Percentiles rank a stretch among this genome's conserved stretches.
Conservation (phyloP, 2,797 vertebrate genomes). For the Morus bassanus region DNA sequence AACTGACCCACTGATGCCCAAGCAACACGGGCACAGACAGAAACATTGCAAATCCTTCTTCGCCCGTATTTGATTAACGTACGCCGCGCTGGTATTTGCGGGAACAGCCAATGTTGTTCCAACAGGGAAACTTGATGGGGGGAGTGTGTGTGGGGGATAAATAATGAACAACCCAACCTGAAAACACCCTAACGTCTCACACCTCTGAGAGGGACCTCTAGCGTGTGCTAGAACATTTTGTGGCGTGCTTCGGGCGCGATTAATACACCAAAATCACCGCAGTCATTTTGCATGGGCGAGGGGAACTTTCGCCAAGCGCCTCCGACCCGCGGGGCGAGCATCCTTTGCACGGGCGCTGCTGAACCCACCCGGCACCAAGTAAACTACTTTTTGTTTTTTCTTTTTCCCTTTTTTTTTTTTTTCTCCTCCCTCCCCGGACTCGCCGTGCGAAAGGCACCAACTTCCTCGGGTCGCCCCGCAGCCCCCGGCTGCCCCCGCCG, state of each 20-base stretch:
- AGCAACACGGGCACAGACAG: neutral
- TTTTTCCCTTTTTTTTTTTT: no score
- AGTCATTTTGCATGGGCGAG: conserved; percentile 62
- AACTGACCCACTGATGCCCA: neutral
- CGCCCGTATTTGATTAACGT: neutral
- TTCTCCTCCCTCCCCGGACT: neutral
- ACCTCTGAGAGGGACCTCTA: conserved; percentile 81
- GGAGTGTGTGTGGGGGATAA: no score
- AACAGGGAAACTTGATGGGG: neutral
- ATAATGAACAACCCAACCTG: neutral
- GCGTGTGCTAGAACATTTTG: conserved; percentile 67
- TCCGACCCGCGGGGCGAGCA: conserved; percentile 27
- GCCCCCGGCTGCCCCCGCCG: neutral
- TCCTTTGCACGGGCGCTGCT: conserved; percentile 9
- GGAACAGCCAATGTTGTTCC: neutral
- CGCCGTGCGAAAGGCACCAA: neutral
- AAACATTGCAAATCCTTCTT: neutral
- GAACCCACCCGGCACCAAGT: neutral
- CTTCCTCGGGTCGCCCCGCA: neutral
- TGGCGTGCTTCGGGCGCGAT: conserved; percentile 61
- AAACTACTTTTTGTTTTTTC: neutral
- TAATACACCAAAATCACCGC: conserved; percentile 71
- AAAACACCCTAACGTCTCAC: conserved; percentile 14
- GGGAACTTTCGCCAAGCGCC: conserved; percentile 48
- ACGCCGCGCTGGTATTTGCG: neutral